These are phyloP conservation scores for Sarcophaga bullata DNA, from an alignment of 1,140 invertebrate genomes.

Conservation along the genomic window DNA sequence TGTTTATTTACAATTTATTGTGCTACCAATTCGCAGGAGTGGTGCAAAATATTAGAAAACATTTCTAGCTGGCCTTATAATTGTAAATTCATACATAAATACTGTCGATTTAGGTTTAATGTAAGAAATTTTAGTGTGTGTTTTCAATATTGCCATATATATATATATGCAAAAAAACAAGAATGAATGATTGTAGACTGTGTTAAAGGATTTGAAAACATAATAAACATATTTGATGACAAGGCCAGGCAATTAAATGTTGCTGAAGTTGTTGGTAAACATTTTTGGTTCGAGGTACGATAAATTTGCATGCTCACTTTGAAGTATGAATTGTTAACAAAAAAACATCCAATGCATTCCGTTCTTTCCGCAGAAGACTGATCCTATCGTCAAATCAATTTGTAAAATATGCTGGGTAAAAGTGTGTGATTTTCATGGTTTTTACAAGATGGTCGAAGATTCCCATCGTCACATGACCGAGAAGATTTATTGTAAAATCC, in stretches of 20 bases:
- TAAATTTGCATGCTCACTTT: neutral
- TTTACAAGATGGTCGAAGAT: conserved; percentile 59
- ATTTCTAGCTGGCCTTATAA: neutral
- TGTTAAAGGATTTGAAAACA: conserved; percentile 58
- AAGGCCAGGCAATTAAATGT: conserved; percentile 27
- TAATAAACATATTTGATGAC: conserved; percentile 49
- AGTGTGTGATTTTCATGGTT: conserved; percentile 59
- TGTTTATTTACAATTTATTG: no score
- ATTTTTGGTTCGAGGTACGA: conserved; percentile 37
- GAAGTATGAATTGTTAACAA: neutral
- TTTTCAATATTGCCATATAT: no score
- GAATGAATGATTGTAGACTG: conserved; percentile 63
- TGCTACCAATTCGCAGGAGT: conserved; percentile 34
- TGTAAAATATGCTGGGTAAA: conserved; percentile 57
- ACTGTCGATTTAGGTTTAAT: neutral
- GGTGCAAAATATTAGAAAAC: neutral
- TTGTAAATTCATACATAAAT: neutral
- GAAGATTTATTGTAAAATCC: conserved; percentile 42
- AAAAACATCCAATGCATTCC: neutral
- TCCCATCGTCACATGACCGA: conserved; percentile 46
- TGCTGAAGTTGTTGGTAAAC: conserved; percentile 20
- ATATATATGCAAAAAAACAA: conserved; percentile 45
- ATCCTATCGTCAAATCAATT: neutral
- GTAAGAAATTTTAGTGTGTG: neutral
- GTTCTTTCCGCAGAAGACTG: neutral